Conservation (phyloP, 2,797 vertebrate genomes). For the Buphagus erythrorhynchus region DNA sequence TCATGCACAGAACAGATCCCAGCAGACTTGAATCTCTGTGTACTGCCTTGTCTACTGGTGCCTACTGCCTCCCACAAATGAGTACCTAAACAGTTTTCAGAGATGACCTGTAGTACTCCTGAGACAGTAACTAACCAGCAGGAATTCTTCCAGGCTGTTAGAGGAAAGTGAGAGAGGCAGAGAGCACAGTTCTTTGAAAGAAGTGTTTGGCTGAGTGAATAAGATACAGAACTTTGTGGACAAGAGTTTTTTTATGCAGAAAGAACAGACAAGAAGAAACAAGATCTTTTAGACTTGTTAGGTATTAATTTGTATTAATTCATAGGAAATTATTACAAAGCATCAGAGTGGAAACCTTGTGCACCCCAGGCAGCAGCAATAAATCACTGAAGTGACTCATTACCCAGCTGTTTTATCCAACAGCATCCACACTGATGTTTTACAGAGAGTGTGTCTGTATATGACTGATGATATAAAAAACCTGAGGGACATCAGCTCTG, state of each 20-base stretch:
- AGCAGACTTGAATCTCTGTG: background rate
- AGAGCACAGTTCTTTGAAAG: background rate
- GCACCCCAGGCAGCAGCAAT: background rate
- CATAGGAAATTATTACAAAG: background rate
- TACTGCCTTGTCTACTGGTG: background rate
- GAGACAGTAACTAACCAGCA: background rate
- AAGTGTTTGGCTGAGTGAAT: background rate
- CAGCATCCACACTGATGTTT: background rate
- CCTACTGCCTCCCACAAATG: background rate
- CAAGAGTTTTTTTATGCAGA: background rate
- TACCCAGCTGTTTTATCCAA: background rate
- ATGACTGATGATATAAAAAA: background rate
- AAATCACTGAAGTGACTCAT: background rate
- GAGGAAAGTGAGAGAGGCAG: background rate
- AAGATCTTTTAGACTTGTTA: background rate
- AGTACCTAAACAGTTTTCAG: background rate
- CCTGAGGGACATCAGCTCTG: background rate
- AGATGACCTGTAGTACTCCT: background rate
- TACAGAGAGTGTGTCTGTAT: background rate
- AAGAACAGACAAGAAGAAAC: background rate
- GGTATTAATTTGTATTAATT: background rate
- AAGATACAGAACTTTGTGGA: background rate
- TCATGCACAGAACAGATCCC: background rate
- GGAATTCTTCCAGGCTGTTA: background rate
- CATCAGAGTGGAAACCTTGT: background rate